A percentile compares a stretch with the other conserved stretches of the same genome.
Conservation (phyloP, 2,888 invertebrate genomes). For the Tethea ocularis region DNA sequence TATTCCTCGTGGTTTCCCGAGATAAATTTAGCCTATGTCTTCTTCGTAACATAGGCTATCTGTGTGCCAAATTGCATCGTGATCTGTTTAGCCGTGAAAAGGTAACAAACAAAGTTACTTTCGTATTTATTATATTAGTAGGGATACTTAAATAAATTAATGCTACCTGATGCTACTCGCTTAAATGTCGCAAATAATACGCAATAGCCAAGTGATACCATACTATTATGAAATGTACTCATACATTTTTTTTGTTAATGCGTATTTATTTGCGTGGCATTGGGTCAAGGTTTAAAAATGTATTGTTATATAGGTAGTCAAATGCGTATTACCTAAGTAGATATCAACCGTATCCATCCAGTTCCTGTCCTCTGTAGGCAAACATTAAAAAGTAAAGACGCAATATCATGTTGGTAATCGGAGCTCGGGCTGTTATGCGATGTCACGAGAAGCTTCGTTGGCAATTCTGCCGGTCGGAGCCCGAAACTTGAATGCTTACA, state of each 20-base stretch:
- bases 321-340: not conserved
- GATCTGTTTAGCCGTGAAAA: too few species aligned
- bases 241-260: not conserved
- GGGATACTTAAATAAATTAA: too few species aligned
- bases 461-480: constrained; percentile 40
- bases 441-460: constrained; percentile 58
- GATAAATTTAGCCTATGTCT: too few species aligned
- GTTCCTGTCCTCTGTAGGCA: not conserved
- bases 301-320: not conserved
- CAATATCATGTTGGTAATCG: constrained; percentile 55
- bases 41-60: too few species aligned
- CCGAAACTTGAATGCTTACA: constrained; percentile 45
- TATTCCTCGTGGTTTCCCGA: too few species aligned
- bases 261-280: constrained; percentile 1
- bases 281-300: constrained; percentile 23
- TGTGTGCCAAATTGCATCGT: too few species aligned
- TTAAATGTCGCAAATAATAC: too few species aligned
- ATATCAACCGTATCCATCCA: not conserved
- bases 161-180: too few species aligned
- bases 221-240: not conserved
- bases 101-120: too few species aligned
- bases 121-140: too few species aligned
- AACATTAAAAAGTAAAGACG: constrained; percentile 35
- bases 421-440: constrained; percentile 50
- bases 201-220: not conserved